Base-by-base conservation (phyloP, 2,797 vertebrate genomes). In the Poeciliopsis gracilis region DNA sequence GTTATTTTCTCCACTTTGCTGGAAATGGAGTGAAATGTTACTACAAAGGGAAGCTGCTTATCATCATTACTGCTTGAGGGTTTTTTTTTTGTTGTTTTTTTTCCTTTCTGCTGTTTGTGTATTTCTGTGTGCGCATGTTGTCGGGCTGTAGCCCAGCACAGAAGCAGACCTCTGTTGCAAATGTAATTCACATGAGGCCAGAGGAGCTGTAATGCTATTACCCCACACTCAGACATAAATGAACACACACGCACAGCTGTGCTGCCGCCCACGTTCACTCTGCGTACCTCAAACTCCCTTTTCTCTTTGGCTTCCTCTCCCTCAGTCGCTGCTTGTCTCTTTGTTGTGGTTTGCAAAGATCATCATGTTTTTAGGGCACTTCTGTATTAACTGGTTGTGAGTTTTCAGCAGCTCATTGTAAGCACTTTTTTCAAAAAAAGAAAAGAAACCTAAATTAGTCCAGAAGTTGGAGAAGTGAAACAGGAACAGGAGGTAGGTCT, bases 131-230 rank as follows among this genome's bases (percentile, higher is more conserved):
- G 23, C 77, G 63, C 77, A 30, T 80, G 15, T 84, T 73, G 82
- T 77, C 11, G 80, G 92, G 88, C 88, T 86, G 59, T 18, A 78
- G 87, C 88, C 90, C 91, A 91, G 75, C 88, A 92, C 91, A 92
- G 94, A 92, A 93, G 92, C 92, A 91, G 90, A 87, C 85, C 86
- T 89, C 89, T 90, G 88, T 86, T 91, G 82, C 87, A 93, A 94
- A 94, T 94, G 88, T 92, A 86, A 93, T 94, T 93, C 89, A 91
- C 86, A 92, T 87, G 89, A 91, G 92, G 83, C 91, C 88, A 81
- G 90, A 91, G 80, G 88, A 92, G 76, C 88, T 82, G 71, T 94
- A 93, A 95, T 89, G 87, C 86, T 89, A 91, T 95, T 94, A 93
- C 85, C 88, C 76, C 87, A 89, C 82, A 83, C 75, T 87, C 47